Base-by-base conservation (phyloP, 2,797 vertebrate species). In the Sebastes oblongus region DNA sequence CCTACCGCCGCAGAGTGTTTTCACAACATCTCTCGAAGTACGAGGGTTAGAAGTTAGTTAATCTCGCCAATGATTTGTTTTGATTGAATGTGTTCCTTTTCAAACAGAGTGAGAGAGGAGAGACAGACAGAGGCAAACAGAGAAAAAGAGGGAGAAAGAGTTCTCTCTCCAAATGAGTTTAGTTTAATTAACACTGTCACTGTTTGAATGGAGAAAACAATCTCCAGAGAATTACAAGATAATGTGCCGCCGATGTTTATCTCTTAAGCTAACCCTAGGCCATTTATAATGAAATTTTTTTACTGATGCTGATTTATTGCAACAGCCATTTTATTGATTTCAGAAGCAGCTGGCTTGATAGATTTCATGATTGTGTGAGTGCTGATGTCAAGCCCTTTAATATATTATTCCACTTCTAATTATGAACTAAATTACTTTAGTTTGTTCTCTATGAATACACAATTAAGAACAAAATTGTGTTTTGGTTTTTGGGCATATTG, bases 181-280 rank as follows among this genome's bases (percentile, higher is more conserved):
- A 80, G 59, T 83, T 84, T 87, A 90, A 91, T 91, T 90, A 88
- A 83, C 72, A 73, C 24, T 77, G 78, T 84, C 80, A 83, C 71
- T 91, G 82, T 91, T 89, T 83, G 79, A 88, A 87, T 76, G 62
- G 75, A 78, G 76, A 84, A 76, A 30, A 76, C 64, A 77, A 85
- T 85, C 85, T 86, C 50, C 42, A 72, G 81, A 77, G 77, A 82
- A 81, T 81, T 75, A 80, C 56, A 73, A 74, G 73, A 83, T 82
- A 81, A 86, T 78, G 46, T 61, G 77, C 70, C 39, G 30, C 14
- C 2, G 77, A 87, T 88, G 60, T 85, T 86, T 81, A 84, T 89
- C 78, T 84, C 32, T 72, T 58, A 36, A 84, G 58, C 68, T 84
- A 81, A 88, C 84, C 66, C 59, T 2, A 1, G 78, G 81, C 65